A percentile compares a stretch with the other conserved stretches of the same genome.
These are phyloP conservation scores for Diarsia brunnea DNA, from an alignment of 2,888 invertebrate species.

Conservation along the genomic window DNA sequence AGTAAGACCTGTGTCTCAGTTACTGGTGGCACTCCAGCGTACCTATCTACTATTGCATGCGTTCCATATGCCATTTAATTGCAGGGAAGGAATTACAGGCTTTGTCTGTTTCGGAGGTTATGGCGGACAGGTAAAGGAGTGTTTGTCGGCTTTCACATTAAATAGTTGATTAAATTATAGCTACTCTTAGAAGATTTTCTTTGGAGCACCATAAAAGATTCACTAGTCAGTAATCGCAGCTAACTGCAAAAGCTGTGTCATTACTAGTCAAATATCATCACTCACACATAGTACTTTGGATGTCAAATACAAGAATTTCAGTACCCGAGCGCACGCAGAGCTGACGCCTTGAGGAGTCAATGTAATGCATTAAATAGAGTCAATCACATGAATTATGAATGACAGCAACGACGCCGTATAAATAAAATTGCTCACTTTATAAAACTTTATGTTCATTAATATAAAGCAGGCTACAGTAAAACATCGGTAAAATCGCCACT, in stretches of 20 bases:
- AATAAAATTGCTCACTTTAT: background rate
- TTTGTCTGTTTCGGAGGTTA: no score
- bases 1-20: slow-evolving; percentile 23
- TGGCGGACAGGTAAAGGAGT: background rate
- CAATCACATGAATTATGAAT: background rate
- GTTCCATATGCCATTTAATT: slow-evolving; percentile 8
- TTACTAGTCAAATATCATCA: background rate
- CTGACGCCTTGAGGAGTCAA: background rate
- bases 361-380: no score
- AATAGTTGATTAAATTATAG: background rate
- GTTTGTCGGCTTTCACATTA: background rate
- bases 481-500: background rate
- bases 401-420: background rate
- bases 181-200: background rate
- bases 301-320: background rate
- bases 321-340: no score
- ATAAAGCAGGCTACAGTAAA: background rate
- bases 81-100: background rate
- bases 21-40: slow-evolving; percentile 20
- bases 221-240: no score
- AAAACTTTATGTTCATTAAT: background rate
- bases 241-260: background rate
- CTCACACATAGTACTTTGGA: no score
- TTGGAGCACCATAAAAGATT: no score
- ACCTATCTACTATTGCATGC: slow-evolving; percentile 1